Evolutionary conservation across 2,797 vertebrate species (phyloP).

Genomic region (Squalus acanthias): DNA sequence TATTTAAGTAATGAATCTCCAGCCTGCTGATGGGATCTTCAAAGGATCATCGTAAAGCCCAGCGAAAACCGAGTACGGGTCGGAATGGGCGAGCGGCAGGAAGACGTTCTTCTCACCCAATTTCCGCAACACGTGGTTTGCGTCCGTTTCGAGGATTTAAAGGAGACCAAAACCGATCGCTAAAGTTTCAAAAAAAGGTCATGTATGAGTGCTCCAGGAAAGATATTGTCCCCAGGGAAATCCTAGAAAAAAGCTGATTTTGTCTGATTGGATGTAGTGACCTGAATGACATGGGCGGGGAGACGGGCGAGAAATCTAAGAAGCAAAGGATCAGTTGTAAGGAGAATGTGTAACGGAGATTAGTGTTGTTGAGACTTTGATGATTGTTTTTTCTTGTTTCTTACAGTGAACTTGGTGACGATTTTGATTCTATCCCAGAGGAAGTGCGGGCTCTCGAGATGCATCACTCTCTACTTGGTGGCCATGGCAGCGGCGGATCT

Average conservation of each 20-base stretch:
- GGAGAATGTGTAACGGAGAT: not conserved
- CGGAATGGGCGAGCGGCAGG: not conserved
- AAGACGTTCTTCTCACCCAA: not conserved
- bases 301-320: not conserved
- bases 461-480: not conserved
- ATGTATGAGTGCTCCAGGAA: not conserved
- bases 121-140: not conserved
- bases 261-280: not conserved
- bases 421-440: not conserved
- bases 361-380: not conserved
- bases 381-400: not conserved
- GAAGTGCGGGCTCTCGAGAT: not conserved
- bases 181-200: no score
- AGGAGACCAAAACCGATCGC: no score
- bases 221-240: no score
- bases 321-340: no score
- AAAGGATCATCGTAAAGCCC: not conserved
- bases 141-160: no score
- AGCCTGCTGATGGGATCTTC: not conserved
- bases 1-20: not conserved
- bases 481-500: not conserved
- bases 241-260: not conserved
- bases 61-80: not conserved
- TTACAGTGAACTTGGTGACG: not conserved
- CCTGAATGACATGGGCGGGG: no score